phyloP scores from a whole-genome alignment of 1,140 invertebrate species.

The Watersipora subatra region DNA sequence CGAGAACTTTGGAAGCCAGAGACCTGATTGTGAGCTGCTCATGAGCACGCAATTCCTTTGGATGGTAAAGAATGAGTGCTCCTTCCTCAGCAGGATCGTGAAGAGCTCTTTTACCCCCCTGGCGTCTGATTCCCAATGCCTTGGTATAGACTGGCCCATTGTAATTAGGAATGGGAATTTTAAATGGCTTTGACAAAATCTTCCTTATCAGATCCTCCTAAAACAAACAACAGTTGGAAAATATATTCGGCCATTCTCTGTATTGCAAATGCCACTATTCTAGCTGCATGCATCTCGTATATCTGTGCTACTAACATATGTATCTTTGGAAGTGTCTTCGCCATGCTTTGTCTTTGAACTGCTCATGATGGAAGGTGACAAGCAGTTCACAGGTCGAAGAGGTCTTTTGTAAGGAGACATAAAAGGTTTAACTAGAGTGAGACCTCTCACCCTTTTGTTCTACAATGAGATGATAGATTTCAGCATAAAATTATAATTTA shows the following conservation, averaged over 20 bases:
- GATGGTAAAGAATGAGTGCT: slow-evolving; percentile 76
- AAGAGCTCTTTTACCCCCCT: slow-evolving; percentile 57
- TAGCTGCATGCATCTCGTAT: too few species aligned
- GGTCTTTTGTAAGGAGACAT: not conserved
- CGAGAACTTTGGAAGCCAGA: not conserved
- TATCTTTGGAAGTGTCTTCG: too few species aligned
- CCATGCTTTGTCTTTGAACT: too few species aligned
- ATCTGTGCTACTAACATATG: too few species aligned
- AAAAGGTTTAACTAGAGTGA: too few species aligned
- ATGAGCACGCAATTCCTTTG: slow-evolving; percentile 65
- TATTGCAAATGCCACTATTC: too few species aligned
- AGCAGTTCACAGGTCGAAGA: not conserved
- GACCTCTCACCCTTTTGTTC: too few species aligned
- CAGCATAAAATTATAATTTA: too few species aligned
- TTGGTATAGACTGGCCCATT: slow-evolving; percentile 48
- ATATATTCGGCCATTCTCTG: too few species aligned
- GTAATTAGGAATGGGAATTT: slow-evolving; percentile 87
- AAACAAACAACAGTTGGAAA: slow-evolving; percentile 15
- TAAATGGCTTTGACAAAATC: slow-evolving; percentile 76
- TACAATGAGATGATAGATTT: too few species aligned
- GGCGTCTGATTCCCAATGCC: slow-evolving; percentile 58
- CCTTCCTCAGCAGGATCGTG: slow-evolving; percentile 88
- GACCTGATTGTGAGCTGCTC: slow-evolving; percentile 58
- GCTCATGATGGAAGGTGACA: not conserved
- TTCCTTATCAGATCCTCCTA: slow-evolving; percentile 66